phyloP scores from a whole-genome alignment of 1,140 invertebrate genomes.

The Arctopsyche grandis region DNA sequence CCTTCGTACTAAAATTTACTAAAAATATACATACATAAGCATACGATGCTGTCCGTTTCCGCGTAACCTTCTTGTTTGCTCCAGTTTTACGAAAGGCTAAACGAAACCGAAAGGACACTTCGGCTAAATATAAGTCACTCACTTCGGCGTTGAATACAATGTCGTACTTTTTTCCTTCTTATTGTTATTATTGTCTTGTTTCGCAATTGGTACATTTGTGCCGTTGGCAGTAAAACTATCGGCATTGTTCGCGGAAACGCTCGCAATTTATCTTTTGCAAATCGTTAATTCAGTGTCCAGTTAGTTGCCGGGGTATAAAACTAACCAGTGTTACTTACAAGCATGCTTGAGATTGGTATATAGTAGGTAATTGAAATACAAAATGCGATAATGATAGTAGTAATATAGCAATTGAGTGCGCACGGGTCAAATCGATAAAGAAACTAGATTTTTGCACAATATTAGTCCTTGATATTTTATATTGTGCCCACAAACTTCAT shows the following conservation, averaged over 20 bases:
- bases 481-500: not conserved
- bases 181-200: not conserved
- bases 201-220: not conserved
- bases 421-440: conserved; percentile 26
- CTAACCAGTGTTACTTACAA: too few species aligned
- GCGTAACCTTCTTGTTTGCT: conserved; percentile 25
- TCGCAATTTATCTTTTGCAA: conserved; percentile 19
- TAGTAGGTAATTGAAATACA: conserved; percentile 9
- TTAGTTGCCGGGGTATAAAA: too few species aligned
- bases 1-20: not conserved
- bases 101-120: conserved; percentile 8
- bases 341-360: not conserved
- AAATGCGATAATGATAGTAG: conserved; percentile 12
- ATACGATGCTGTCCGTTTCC: not conserved
- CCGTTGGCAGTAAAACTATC: not conserved
- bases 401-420: not conserved
- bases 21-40: not conserved
- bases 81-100: conserved; percentile 20
- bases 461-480: conserved; percentile 1
- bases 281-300: conserved; percentile 10
- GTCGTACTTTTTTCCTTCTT: not conserved
- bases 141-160: not conserved
- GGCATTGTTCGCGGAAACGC: conserved; percentile 25
- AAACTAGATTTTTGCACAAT: conserved; percentile 16
- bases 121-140: not conserved